phyloP scores from a whole-genome alignment of 1,140 invertebrate species.

The Nixonia krombeini region DNA sequence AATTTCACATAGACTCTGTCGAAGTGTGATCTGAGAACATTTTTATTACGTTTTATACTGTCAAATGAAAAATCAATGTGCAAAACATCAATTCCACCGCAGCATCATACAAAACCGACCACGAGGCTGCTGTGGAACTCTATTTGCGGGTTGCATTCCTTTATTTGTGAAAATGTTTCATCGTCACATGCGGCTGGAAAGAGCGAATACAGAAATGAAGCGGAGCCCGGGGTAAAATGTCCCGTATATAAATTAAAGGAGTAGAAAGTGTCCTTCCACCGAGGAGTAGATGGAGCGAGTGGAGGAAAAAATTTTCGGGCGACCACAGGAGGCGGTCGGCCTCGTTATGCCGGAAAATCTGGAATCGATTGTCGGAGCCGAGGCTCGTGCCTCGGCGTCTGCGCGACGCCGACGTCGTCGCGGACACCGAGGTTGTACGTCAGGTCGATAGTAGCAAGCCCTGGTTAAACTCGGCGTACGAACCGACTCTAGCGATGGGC shows the following conservation, averaged over 20 bases:
- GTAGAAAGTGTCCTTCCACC: not conserved
- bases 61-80: too few species aligned
- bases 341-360: conserved; percentile 67
- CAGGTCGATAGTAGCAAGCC: conserved; percentile 65
- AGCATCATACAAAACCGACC: too few species aligned
- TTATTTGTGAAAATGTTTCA: too few species aligned
- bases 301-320: conserved; percentile 54
- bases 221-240: not conserved
- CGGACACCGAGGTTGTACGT: conserved; percentile 60
- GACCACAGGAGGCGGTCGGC: conserved; percentile 57
- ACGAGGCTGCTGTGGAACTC: too few species aligned
- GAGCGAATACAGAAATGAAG: too few species aligned
- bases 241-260: not conserved
- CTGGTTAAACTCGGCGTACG: conserved; percentile 62
- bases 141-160: too few species aligned
- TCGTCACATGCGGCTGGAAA: too few species aligned
- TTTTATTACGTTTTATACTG: too few species aligned
- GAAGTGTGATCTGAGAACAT: too few species aligned
- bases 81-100: too few species aligned
- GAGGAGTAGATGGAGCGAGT: conserved; percentile 5
- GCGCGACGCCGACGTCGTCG: conserved; percentile 63
- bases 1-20: too few species aligned
- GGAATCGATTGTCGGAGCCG: conserved; percentile 62
- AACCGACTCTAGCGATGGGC: conserved; percentile 60
- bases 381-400: conserved; percentile 54